Evolutionary conservation across 2,888 invertebrate genomes (phyloP), one percentile per base, ranked within the genome.

Genomic region (Melanophora roralis): DNA sequence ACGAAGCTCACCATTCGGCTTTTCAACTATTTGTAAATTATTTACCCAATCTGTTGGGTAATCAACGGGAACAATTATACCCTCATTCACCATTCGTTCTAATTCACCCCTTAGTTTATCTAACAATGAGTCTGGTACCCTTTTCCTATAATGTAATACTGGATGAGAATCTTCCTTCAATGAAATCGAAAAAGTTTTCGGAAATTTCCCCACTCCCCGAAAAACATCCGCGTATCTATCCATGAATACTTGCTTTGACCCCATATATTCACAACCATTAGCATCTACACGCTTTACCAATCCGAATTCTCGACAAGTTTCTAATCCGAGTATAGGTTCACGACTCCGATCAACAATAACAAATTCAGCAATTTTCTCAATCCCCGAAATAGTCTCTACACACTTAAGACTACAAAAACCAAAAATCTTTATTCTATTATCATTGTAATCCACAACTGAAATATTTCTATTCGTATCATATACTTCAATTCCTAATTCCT

Each of bases 281-380:
- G 81, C 60, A 27, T 51, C 71, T n/a, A 55, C 47, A 23, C 59
- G 59, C 16, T 49, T 64, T 9, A 65, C 55, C 34, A 64, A 23
- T 32, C 71, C n/a, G n/a, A n/a, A n/a, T n/a, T n/a, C n/a, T n/a
- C n/a, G n/a, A n/a, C n/a, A n/a, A n/a, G n/a, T n/a, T n/a, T n/a
- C n/a, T n/a, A n/a, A n/a, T n/a, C n/a, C 71, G 14, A 71, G 49
- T 9, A 78, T 40, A 1, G 75, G 67, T 16, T 72, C 67, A 49
- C 27, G 55, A 9, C 4, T 27, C 7, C 71, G 64, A 16, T 82
- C 77, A n/a, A 82, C 59, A 4, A 83, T 55, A 12, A 49, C 32
- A 80, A 83, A 83, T 75, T 55, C 75, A 27, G 78, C 55, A n/a
- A 57, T 14, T n/a, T n/a, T n/a, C n/a, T n/a, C n/a, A n/a, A n/a